These are phyloP conservation scores for Drosophila paramelanica DNA, from an alignment of 2,888 invertebrate genomes.

Conservation along the genomic window DNA sequence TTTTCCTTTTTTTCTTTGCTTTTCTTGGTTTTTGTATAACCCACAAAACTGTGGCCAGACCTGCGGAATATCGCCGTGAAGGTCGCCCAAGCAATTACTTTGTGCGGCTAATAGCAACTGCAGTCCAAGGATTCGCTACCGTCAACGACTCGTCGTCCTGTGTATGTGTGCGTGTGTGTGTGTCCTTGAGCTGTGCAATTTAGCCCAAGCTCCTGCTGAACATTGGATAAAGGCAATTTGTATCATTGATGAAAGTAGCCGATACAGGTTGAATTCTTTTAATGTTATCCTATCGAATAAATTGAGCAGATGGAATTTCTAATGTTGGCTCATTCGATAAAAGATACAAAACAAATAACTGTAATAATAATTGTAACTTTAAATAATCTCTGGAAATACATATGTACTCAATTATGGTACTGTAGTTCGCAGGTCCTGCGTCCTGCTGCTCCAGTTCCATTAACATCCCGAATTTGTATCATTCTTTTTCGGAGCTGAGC, in stretches of 20 bases:
- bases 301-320: neutral
- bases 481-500: constrained; percentile 11
- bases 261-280: neutral
- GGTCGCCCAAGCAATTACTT: constrained; percentile 70
- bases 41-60: constrained; percentile 69
- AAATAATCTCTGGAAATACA: too few species aligned
- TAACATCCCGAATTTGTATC: constrained; percentile 45
- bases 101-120: constrained; percentile 45
- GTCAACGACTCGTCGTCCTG: constrained; percentile 11
- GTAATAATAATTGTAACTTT: too few species aligned
- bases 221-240: constrained; percentile 13
- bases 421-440: too few species aligned
- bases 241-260: neutral
- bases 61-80: constrained; percentile 69
- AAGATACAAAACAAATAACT: too few species aligned
- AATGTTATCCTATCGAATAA: neutral
- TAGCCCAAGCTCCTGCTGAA: constrained; percentile 29
- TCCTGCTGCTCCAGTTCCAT: constrained; percentile 12
- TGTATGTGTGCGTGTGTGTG: constrained; percentile 11
- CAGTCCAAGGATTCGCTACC: constrained; percentile 47
- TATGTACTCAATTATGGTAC: neutral
- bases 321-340: neutral
- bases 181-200: constrained; percentile 72
- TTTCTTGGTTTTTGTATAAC: constrained; percentile 49
- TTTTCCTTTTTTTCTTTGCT: neutral